phyloP scores from a whole-genome alignment of 2,888 invertebrate species.

The Belgica antarctica region DNA sequence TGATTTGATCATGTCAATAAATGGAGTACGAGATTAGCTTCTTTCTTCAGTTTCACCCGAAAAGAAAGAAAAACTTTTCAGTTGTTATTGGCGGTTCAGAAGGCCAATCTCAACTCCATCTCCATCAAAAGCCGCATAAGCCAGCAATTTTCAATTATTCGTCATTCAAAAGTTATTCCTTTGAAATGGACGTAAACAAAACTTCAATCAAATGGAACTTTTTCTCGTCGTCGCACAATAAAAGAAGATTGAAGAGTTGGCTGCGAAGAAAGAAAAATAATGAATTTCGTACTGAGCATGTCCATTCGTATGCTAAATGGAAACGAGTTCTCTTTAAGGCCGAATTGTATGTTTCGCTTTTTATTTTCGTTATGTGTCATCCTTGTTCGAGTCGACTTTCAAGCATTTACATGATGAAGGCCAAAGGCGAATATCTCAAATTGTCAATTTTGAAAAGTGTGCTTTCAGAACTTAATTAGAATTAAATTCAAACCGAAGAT shows the following conservation, averaged over 20 bases:
- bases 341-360: not conserved
- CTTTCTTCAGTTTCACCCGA: not conserved
- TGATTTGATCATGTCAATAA: constrained; percentile 5
- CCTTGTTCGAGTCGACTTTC: not conserved
- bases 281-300: constrained; percentile 22
- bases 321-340: constrained; percentile 7
- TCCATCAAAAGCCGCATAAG: not conserved
- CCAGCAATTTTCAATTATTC: constrained; percentile 28
- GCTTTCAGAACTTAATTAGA: constrained; percentile 27
- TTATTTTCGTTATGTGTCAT: constrained; percentile 12
- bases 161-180: constrained; percentile 20
- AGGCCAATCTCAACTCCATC: not conserved
- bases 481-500: constrained; percentile 10
- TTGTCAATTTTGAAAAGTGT: constrained; percentile 30
- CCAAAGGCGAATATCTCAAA: constrained; percentile 26
- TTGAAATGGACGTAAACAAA: constrained; percentile 32
- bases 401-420: constrained; percentile 15
- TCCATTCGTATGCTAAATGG: constrained; percentile 15
- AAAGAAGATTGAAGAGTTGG: constrained; percentile 24
- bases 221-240: not conserved
- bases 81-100: not conserved
- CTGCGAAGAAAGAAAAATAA: not conserved
- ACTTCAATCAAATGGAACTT: constrained; percentile 24
- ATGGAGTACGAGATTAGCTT: not conserved
- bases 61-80: not conserved